Evolutionary conservation across 1,140 invertebrate species (phyloP).

Genomic region (Penaeus vannamei): DNA sequence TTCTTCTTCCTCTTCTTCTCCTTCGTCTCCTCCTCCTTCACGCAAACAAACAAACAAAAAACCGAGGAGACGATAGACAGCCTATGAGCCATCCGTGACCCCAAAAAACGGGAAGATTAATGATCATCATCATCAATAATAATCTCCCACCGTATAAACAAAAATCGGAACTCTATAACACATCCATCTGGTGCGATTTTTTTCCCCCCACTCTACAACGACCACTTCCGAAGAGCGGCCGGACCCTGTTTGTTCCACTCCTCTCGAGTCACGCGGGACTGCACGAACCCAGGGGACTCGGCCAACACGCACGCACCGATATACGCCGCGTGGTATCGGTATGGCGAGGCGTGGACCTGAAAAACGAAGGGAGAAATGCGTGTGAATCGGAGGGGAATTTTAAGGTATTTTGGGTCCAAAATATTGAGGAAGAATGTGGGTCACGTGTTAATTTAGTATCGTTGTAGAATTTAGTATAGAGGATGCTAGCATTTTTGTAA

Average conservation of each 20-base stretch:
- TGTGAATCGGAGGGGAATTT: neutral
- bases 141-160: neutral
- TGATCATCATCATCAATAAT: too few species aligned
- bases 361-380: conserved; percentile 38
- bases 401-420: neutral
- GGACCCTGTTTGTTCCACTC: conserved; percentile 70
- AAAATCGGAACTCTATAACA: neutral
- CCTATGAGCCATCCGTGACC: too few species aligned
- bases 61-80: too few species aligned
- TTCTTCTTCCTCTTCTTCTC: too few species aligned
- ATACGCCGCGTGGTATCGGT: conserved; percentile 78
- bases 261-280: conserved; percentile 73
- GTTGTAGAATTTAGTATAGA: neutral
- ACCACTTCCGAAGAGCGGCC: conserved; percentile 70
- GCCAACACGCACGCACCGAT: conserved; percentile 77
- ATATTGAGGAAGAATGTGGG: neutral
- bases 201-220: conserved; percentile 65
- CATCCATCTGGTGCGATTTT: neutral
- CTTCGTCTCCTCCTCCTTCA: too few species aligned
- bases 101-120: too few species aligned
- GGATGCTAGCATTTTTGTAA: neutral
- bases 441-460: neutral
- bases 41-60: too few species aligned
- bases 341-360: conserved; percentile 77
- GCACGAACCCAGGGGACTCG: conserved; percentile 74